Base-by-base conservation (phyloP, 2,113 vertebrate genomes). In the Dasyprocta punctata region DNA sequence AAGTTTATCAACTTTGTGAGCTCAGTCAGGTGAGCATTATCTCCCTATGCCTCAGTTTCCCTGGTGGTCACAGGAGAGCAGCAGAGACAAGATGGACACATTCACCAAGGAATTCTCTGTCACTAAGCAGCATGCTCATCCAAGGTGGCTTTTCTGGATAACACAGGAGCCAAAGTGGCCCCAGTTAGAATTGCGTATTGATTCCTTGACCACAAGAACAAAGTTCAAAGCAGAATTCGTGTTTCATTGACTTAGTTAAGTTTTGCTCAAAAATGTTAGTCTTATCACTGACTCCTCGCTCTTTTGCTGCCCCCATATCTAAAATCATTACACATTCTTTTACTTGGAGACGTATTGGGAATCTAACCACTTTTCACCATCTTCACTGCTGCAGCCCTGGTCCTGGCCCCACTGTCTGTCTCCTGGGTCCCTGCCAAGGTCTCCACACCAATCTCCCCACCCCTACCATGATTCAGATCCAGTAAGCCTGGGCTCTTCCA, bases 121-220 rank as follows among this genome's bases (percentile, higher is more conserved):
- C 1, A 6, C 0, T 24, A 67, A 49, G 49, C 33, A 41, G 65
- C 2, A 0, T 2, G 0, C 12, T 36, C 38, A 2, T 13, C 38
- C 30, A 1, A 47, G 52, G 30, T 0, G 6, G 38, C 28, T 8
- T 30, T 52, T 93, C 6, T 19, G 36, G 17, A n/a, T 30, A 24
- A 65, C 60, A 94, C 33, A 30, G 38, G 56, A 22, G 14, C 28
- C 2, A 75, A 54, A 58, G 17, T 12, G 47, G 47, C 17, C 47
- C 41, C 38, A 5, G 9, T 77, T 7, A 24, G 83, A 81, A 52
- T 13, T 11, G 11, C 6, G 22, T 20, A 77, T 26, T 0, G 1
- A 56, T 12, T 36, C 61, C 36, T 61, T n/a, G 71, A 83, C 49
- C 49, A 7, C 22, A 47, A n/a, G 36, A 80, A 41, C 17, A 17